These are phyloP conservation scores for Catocala sponsa DNA, from an alignment of 2,888 invertebrate species.

Conservation along the genomic window DNA sequence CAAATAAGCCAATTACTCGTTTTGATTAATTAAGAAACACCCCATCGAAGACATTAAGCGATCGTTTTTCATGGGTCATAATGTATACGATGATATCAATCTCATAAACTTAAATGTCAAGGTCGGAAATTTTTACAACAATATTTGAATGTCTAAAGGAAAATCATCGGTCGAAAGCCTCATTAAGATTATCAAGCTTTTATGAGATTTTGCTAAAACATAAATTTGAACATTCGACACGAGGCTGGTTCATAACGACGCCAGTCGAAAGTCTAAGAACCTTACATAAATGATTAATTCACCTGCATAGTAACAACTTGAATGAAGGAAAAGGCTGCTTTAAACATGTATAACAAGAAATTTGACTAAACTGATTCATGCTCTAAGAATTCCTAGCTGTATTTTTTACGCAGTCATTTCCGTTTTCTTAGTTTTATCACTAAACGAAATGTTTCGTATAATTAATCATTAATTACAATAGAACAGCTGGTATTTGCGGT, in stretches of 20 bases:
- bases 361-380: no score
- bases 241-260: slow-evolving; percentile 14
- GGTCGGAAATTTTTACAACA: background rate
- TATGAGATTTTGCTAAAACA: slow-evolving; percentile 20
- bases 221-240: slow-evolving; percentile 38
- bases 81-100: background rate
- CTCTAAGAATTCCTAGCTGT: no score
- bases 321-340: slow-evolving; percentile 7
- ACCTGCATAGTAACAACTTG: slow-evolving; percentile 22
- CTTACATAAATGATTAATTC: slow-evolving; percentile 31
- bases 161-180: background rate
- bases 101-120: slow-evolving; percentile 9
- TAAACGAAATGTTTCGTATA: no score
- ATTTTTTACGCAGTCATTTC: no score
- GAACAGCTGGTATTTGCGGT: no score
- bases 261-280: slow-evolving; percentile 31
- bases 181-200: slow-evolving; percentile 17
- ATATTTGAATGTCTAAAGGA: background rate
- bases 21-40: slow-evolving; percentile 5
- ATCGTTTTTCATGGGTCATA: slow-evolving; percentile 5
- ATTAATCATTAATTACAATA: no score
- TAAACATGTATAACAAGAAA: background rate
- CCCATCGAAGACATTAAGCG: slow-evolving; percentile 1
- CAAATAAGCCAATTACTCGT: slow-evolving; percentile 5
- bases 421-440: no score